These are phyloP conservation scores for Drosophila insularis DNA, from an alignment of 1,140 invertebrate genomes.

Conservation along the genomic window DNA sequence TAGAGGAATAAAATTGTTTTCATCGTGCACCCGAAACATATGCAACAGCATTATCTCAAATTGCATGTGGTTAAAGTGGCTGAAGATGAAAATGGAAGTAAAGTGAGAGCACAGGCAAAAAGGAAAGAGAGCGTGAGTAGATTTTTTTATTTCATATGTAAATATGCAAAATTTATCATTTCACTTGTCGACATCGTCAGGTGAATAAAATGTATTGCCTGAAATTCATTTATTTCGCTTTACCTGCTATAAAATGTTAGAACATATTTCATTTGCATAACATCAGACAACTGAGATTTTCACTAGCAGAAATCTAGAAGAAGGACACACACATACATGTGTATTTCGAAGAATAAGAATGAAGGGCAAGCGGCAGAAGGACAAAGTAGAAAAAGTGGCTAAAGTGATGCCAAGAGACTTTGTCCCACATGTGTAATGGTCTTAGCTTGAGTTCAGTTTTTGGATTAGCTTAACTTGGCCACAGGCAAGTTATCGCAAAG, in stretches of 20 bases:
- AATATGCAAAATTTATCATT: constrained; percentile 7
- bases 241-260: constrained; percentile 51
- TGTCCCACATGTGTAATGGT: constrained; percentile 55
- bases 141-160: constrained; percentile 1
- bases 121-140: background rate
- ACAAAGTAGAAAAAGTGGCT: background rate
- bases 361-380: background rate
- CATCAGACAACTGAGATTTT: constrained; percentile 32
- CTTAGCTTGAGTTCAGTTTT: constrained; percentile 18
- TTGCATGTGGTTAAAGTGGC: no score
- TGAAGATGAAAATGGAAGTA: no score
- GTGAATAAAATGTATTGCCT: constrained; percentile 2
- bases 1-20: background rate
- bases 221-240: constrained; percentile 22
- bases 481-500: constrained; percentile 34
- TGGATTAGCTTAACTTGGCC: constrained; percentile 41
- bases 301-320: background rate
- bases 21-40: background rate
- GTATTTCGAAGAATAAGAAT: no score
- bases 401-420: constrained; percentile 1
- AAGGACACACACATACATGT: no score
- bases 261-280: constrained; percentile 71
- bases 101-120: no score
- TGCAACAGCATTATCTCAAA: no score
- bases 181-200: constrained; percentile 8